phyloP scores from a whole-genome alignment of 2,113 vertebrate genomes.

The Petroica traversi region DNA sequence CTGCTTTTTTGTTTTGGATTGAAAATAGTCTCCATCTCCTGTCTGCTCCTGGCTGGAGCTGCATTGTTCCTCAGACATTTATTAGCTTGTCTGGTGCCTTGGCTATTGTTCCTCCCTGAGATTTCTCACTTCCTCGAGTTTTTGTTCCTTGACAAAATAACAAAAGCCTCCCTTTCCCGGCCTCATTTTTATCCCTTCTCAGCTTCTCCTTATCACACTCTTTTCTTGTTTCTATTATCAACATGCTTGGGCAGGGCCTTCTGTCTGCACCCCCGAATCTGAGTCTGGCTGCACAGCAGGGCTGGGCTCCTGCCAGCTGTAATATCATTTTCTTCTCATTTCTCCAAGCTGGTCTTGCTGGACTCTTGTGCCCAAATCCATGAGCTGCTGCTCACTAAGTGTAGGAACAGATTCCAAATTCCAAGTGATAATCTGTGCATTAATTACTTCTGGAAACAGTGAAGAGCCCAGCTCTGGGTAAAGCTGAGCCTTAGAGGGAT shows the following conservation, averaged over 20 bases:
- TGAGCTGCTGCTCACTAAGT: not conserved
- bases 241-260: not conserved
- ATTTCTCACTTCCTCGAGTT: conserved; percentile 12
- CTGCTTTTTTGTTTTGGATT: not conserved
- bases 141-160: conserved; percentile 49
- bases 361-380: not conserved
- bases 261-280: not conserved
- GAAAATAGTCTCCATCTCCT: not conserved
- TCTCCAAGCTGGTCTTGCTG: not conserved
- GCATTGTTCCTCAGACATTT: conserved; percentile 23
- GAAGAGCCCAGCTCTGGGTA: not conserved
- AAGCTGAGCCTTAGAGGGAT: not conserved
- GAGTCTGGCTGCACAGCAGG: not conserved
- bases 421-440: not conserved
- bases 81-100: conserved; percentile 25
- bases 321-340: not conserved
- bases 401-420: not conserved
- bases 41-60: not conserved
- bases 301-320: not conserved
- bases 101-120: not conserved
- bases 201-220: conserved; percentile 24
- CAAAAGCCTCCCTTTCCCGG: not conserved
- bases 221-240: conserved; percentile 22
- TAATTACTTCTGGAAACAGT: not conserved
- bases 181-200: conserved; percentile 39